Base-by-base conservation (phyloP, 2,113 vertebrate species). In the Aldabrachelys gigantea region DNA sequence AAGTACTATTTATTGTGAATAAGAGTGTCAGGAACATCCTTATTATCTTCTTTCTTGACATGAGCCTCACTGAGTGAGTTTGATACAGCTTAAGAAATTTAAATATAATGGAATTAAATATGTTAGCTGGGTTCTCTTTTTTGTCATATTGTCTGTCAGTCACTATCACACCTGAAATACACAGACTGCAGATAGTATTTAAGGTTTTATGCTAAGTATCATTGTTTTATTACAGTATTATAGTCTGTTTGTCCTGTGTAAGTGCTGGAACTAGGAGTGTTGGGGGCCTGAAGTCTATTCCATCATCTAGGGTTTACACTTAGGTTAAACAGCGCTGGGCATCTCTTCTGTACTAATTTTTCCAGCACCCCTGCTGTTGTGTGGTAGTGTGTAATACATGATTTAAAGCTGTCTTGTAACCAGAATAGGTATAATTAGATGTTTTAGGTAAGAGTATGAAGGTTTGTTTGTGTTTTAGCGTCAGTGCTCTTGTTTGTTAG, bases 401-500 rank as follows among this genome's bases (percentile, higher is more conserved):
- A n/a, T 72, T 84, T 9, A 27, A 65, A 0, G 75, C 47, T 24
- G 2, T 52, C 56, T 57, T 87, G 35, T 21, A 16, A 4, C 8
- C 79, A 19, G 22, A 16, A 10, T 2, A 3, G 13, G 31, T 29
- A 57, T 82, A 38, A 5, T 27, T 72, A 21, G 65, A 11, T 72
- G 65, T 38, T 38, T 38, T 38, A 72, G n/a, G 19, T 72, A 38
- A 21, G 6, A 41, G 52, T 9, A 81, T 72, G n/a, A 53, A 41
- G 7, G 0, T 11, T 14, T 0, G 3, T 3, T 38, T 25, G 72
- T 10, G 65, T 16, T 47, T 0, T 29, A 78, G 1, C n/a, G 1
- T 1, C 7, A 1, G 7, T 35, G 14, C 29, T n/a, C 41, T 0
- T 0, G 44, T 1, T 0, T 1, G 47, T 0, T 0, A 41, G 41